Percentiles rank a stretch among this genome's conserved stretches.
Conservation (phyloP, 2,113 vertebrate species). For the Myotis lucifugus region DNA sequence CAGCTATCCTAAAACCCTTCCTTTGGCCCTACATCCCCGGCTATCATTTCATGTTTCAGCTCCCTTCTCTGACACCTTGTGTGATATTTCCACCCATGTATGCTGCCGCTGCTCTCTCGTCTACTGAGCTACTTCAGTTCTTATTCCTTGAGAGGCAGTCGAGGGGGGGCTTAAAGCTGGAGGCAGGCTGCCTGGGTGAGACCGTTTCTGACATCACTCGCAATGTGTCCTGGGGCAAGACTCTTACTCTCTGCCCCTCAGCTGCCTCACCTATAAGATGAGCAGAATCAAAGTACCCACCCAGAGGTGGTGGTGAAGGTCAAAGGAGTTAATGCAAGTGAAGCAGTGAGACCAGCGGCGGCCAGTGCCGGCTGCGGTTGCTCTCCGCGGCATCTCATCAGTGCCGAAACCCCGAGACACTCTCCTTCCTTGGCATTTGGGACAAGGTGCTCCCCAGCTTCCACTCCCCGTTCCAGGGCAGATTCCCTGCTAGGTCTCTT, state of each 20-base stretch:
- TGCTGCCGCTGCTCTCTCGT: not conserved
- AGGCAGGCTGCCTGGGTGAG: not conserved
- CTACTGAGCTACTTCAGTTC: not conserved
- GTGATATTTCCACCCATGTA: not conserved
- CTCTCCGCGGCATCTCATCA: not conserved
- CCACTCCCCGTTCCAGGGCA: not conserved
- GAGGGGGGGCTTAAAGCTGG: not conserved
- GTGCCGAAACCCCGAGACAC: no score
- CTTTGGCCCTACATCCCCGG: not conserved
- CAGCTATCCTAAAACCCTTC: not conserved
- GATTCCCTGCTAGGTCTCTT: not conserved
- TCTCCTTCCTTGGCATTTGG: not conserved
- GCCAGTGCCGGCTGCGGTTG: no score
- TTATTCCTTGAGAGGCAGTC: not conserved
- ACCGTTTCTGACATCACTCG: not conserved
- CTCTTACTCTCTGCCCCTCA: not conserved
- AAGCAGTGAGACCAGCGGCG: not conserved
- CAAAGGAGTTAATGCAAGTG: not conserved
- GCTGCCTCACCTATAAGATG: not conserved
- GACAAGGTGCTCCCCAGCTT: not conserved
- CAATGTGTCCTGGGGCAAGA: not conserved
- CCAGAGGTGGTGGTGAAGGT: not conserved
- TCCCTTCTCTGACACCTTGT: not conserved
- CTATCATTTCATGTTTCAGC: not conserved
- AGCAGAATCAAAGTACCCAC: not conserved